Evolutionary conservation across 2,888 invertebrate genomes (phyloP).

Genomic region (Luperina nickerlii): DNA sequence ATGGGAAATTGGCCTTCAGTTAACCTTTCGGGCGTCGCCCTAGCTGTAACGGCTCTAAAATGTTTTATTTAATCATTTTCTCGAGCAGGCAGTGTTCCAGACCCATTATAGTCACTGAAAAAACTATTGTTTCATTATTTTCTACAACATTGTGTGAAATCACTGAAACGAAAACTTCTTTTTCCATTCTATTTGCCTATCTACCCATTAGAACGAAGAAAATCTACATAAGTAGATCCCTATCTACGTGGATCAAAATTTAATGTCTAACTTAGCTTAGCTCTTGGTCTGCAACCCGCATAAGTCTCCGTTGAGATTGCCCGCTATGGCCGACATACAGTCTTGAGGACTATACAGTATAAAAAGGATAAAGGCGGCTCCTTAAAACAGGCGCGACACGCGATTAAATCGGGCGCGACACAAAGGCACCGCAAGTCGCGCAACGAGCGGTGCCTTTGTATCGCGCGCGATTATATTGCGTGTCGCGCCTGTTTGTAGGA

Average conservation of each 20-base stretch:
- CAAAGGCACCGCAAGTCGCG: too few relatives aligned
- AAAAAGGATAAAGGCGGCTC: background rate
- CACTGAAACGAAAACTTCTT: background rate
- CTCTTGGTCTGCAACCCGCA: too few relatives aligned
- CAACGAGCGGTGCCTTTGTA: too few relatives aligned
- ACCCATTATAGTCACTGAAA: background rate
- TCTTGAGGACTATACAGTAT: too few relatives aligned
- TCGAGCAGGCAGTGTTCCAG: background rate
- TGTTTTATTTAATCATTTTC: background rate
- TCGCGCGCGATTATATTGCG: too few relatives aligned
- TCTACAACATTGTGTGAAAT: background rate
- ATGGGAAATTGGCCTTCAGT: too few relatives aligned
- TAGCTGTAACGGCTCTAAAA: background rate
- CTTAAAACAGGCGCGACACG: too few relatives aligned
- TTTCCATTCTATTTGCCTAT: background rate
- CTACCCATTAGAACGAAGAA: background rate
- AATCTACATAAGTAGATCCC: background rate
- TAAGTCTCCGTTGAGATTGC: background rate
- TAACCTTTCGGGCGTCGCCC: background rate
- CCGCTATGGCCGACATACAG: background rate
- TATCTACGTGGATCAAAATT: background rate
- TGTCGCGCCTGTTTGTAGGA: too few relatives aligned
- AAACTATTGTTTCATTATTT: background rate
- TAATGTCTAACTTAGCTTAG: background rate
- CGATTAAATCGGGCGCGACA: too few relatives aligned